Evolutionary conservation across 2,888 invertebrate species (phyloP).

Genomic region (Aelia acuminata): DNA sequence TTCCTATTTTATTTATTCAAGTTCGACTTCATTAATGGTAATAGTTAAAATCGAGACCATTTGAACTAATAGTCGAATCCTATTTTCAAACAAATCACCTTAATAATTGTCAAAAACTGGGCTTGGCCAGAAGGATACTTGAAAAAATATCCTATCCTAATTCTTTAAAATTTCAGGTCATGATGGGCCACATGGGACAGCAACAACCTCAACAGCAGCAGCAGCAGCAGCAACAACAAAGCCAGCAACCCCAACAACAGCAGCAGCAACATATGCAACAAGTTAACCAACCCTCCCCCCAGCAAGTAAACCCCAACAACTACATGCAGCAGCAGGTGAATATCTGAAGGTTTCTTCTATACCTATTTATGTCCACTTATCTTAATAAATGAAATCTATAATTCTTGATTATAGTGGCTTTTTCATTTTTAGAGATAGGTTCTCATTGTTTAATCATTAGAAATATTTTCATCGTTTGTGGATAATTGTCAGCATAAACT

Average conservation of each 20-base stretch:
- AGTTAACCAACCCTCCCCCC: constrained; percentile 68
- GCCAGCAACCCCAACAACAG: constrained; percentile 70
- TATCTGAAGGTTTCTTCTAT: neutral
- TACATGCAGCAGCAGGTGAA: constrained; percentile 69
- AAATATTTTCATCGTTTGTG: neutral
- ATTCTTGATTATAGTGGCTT: neutral
- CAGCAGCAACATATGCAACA: constrained; percentile 72
- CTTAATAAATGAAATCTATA: neutral
- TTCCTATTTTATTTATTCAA: neutral
- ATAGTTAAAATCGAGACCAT: neutral
- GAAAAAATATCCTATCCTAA: neutral
- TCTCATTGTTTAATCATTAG: neutral
- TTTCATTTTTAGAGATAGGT: neutral
- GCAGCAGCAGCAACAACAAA: constrained; percentile 68
- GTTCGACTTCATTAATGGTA: neutral
- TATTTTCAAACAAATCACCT: neutral
- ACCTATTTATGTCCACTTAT: neutral
- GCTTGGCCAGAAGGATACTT: neutral
- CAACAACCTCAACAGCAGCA: constrained; percentile 70
- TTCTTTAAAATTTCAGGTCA: constrained; percentile 67
- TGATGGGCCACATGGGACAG: constrained; percentile 70
- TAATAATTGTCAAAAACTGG: neutral
- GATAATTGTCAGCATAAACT: neutral
- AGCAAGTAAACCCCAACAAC: constrained; percentile 69
- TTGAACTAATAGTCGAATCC: neutral